Conservation (phyloP, 2,888 invertebrate genomes). For the Phengaris arion region DNA sequence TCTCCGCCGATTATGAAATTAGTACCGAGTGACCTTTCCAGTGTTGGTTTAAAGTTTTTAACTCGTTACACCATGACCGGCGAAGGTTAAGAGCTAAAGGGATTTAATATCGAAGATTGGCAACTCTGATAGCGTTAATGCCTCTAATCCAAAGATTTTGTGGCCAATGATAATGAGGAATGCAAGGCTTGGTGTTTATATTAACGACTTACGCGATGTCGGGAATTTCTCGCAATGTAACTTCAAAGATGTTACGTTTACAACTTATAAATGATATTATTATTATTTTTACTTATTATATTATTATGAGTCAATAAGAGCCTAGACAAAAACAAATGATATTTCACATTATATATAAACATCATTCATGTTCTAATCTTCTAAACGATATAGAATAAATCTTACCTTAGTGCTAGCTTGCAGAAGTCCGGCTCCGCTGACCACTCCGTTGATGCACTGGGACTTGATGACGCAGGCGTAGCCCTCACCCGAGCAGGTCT, state of each 20-base stretch:
- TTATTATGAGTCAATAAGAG: no score
- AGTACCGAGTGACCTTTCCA: slow-evolving; percentile 24
- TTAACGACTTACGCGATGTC: neutral
- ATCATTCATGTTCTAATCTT: neutral
- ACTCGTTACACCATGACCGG: slow-evolving; percentile 22
- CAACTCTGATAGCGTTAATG: neutral
- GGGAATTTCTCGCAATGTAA: neutral
- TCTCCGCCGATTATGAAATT: slow-evolving; percentile 25
- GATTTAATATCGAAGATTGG: neutral
- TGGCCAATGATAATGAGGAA: slow-evolving; percentile 12
- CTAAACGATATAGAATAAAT: slow-evolving; percentile 35
- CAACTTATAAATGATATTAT: no score
- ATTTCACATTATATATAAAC: no score
- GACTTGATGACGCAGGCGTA: slow-evolving; percentile 81
- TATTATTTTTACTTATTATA: no score
- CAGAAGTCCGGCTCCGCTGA: slow-evolving; percentile 70
- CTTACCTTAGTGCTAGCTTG: slow-evolving; percentile 79
- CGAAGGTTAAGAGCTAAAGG: slow-evolving; percentile 19
- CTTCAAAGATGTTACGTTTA: neutral
- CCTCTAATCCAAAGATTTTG: neutral
- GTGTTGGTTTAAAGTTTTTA: slow-evolving; percentile 28
- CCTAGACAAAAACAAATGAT: no score
- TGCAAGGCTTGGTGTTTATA: slow-evolving; percentile 12
- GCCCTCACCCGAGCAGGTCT: slow-evolving; percentile 79
- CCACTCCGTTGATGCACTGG: slow-evolving; percentile 81